Conservation (phyloP, 2,797 vertebrate genomes). For the Neopelma chrysocephalum region DNA sequence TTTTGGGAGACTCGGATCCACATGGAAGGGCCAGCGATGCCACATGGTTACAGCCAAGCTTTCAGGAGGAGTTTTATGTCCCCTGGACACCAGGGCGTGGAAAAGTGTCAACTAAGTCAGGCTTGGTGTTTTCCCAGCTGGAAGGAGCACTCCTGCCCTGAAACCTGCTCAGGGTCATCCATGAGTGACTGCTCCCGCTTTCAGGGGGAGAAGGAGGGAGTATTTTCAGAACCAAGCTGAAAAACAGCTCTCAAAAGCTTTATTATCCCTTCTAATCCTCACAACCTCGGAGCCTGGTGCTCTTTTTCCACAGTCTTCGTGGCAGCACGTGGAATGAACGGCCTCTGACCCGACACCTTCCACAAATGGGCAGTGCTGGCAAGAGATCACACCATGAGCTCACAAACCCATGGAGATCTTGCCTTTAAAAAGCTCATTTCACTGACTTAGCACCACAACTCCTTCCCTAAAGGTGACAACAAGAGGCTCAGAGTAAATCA, state of each 20-base stretch:
- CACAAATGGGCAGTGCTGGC: background rate
- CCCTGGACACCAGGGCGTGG: fast-evolving
- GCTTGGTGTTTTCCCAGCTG: background rate
- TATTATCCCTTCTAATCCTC: background rate
- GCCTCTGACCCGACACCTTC: background rate
- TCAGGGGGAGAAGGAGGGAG: background rate
- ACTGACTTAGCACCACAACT: background rate
- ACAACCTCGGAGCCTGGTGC: background rate
- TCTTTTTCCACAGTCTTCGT: background rate
- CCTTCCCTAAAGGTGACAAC: background rate
- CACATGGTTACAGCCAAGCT: fast-evolving
- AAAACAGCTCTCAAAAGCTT: background rate
- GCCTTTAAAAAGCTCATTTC: background rate
- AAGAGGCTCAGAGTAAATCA: background rate
- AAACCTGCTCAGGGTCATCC: background rate
- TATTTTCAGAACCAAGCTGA: background rate
- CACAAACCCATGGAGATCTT: fast-evolving
- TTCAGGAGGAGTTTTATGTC: fast-evolving
- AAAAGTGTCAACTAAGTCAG: background rate
- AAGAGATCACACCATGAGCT: background rate
- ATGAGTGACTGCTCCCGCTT: background rate
- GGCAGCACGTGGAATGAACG: background rate
- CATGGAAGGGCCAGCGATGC: fast-evolving
- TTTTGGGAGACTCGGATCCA: background rate
- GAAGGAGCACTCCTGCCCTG: background rate